Evolutionary conservation across 2,888 invertebrate genomes (phyloP).

Genomic region (Nebria brevicollis): DNA sequence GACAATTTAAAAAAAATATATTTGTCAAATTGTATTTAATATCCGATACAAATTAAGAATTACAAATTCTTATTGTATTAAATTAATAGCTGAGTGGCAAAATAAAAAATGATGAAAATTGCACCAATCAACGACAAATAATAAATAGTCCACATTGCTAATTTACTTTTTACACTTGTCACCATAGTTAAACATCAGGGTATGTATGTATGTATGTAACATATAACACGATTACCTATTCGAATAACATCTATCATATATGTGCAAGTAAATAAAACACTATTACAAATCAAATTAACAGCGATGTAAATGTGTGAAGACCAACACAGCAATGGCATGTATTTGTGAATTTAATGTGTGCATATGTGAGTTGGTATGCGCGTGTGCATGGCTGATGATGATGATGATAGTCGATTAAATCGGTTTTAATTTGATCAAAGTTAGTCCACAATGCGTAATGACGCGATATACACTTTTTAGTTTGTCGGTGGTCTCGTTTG

Average conservation of each 20-base stretch:
- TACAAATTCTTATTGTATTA: too few species aligned
- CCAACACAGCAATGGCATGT: neutral
- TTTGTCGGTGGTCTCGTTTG: conserved; percentile 15
- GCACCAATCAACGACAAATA: neutral
- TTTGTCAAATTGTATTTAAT: too few species aligned
- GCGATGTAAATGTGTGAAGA: neutral
- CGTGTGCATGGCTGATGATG: neutral
- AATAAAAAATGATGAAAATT: too few species aligned
- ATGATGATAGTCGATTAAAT: conserved; percentile 19
- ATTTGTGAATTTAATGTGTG: neutral
- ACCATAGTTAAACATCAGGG: neutral
- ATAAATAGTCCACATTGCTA: neutral
- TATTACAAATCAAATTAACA: too few species aligned
- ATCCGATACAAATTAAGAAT: too few species aligned
- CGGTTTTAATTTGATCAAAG: conserved; percentile 26
- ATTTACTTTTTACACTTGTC: conserved; percentile 8
- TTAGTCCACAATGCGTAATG: conserved; percentile 24
- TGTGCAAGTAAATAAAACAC: neutral
- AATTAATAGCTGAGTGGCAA: too few species aligned
- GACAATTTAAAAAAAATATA: too few species aligned
- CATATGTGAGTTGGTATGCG: neutral
- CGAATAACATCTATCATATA: neutral
- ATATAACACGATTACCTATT: neutral
- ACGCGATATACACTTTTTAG: conserved; percentile 21
- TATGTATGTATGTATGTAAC: neutral